Conservation (phyloP, 2,113 vertebrate genomes). For the Sapayoa aenigma region DNA sequence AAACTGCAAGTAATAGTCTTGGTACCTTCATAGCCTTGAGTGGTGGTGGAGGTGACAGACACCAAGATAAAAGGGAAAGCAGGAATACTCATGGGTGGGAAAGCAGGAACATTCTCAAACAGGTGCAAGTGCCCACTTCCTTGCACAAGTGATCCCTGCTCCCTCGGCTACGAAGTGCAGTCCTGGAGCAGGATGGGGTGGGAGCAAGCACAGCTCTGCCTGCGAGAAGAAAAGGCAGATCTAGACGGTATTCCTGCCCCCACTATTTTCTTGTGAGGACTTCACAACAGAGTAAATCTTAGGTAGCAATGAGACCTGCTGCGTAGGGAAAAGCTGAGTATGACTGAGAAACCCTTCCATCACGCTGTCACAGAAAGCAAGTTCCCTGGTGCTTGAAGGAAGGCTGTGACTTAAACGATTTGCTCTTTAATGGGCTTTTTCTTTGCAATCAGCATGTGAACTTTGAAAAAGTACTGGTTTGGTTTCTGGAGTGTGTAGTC, state of each 20-base stretch:
- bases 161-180: fast-evolving
- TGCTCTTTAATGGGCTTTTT: conserved; percentile 66
- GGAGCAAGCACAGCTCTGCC: not conserved
- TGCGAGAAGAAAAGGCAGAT: not conserved
- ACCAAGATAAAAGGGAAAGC: not conserved
- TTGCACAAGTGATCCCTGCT: not conserved
- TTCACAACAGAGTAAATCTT: conserved; percentile 61
- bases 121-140: not conserved
- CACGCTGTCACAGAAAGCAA: conserved; percentile 53
- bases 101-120: not conserved
- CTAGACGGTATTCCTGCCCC: not conserved
- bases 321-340: conserved; percentile 11
- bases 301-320: conserved; percentile 41
- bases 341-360: conserved; percentile 69
- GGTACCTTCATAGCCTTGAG: not conserved
- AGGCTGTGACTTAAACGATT: conserved; percentile 61
- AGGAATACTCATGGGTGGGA: not conserved
- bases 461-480: conserved; percentile 22
- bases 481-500: not conserved
- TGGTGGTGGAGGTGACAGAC: not conserved
- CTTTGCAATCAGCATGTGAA: conserved; percentile 63
- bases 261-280: not conserved
- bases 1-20: not conserved
- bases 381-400: conserved; percentile 64
- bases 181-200: not conserved